phyloP scores from a whole-genome alignment of 2,888 invertebrate species.

The Caenorhabditis becei region DNA sequence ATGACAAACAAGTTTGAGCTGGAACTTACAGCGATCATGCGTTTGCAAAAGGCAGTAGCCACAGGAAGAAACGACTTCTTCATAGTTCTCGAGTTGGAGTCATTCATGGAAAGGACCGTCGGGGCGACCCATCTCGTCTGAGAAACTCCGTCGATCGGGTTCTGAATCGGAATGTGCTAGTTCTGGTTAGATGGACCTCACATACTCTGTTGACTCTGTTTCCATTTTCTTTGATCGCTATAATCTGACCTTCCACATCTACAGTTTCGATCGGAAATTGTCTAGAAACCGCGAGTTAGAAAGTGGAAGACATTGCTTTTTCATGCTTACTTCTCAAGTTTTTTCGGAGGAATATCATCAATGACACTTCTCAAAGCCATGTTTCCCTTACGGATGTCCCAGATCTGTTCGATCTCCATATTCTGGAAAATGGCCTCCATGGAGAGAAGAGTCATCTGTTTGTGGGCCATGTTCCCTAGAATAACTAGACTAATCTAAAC shows the following conservation, averaged over 20 bases:
- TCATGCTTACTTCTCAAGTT: conserved; percentile 5
- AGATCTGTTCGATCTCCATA: conserved; percentile 20
- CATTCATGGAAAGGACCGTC: neutral
- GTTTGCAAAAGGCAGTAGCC: conserved; percentile 7
- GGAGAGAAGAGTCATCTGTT: conserved; percentile 16
- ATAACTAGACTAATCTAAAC: neutral
- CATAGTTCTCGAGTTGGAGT: neutral
- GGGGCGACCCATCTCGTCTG: conserved; percentile 17
- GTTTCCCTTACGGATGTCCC: conserved; percentile 4
- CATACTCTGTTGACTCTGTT: neutral
- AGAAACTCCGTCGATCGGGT: neutral
- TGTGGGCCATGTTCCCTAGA: neutral
- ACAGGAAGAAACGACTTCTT: conserved; percentile 8
- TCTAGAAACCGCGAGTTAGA: neutral
- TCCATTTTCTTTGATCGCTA: neutral
- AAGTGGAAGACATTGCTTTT: neutral
- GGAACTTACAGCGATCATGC: neutral
- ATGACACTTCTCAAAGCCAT: neutral
- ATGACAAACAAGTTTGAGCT: too few species aligned
- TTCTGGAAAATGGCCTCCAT: conserved; percentile 8
- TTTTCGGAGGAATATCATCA: neutral
- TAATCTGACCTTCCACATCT: neutral
- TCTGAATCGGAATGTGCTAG: neutral
- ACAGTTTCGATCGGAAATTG: neutral
- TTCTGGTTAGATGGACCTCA: neutral